phyloP scores from a whole-genome alignment of 2,113 vertebrate genomes.

The Lophius piscatorius region DNA sequence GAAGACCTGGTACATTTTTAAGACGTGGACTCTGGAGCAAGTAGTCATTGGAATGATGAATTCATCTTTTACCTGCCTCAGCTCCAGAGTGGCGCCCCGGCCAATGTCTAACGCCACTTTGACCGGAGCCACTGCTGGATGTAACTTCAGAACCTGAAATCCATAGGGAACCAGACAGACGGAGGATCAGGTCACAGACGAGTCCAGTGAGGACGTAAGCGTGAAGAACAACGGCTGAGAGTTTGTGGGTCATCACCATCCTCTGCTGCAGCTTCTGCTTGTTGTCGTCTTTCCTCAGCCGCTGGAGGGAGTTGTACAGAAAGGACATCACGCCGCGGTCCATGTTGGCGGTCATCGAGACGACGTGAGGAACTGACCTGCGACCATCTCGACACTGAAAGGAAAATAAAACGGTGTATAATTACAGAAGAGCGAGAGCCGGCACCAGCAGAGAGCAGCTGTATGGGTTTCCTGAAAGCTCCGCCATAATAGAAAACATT shows the following conservation, averaged over 20 bases:
- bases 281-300: slow-evolving; percentile 78
- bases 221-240: background rate
- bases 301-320: slow-evolving; percentile 89
- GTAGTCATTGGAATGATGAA: too few relatives aligned
- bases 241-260: slow-evolving; percentile 75
- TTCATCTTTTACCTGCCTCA: slow-evolving; percentile 86
- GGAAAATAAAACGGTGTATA: background rate
- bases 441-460: background rate
- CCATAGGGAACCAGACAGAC: background rate
- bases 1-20: too few relatives aligned
- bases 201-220: background rate
- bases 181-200: background rate
- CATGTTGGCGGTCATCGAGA: slow-evolving; percentile 86
- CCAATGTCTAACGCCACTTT: slow-evolving; percentile 92
- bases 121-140: slow-evolving; percentile 89
- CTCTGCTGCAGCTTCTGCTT: slow-evolving; percentile 83
- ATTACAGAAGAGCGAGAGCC: too few relatives aligned
- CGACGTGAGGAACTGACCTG: slow-evolving; percentile 85
- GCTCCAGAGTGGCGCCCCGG: slow-evolving; percentile 85
- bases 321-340: slow-evolving; percentile 87
- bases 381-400: slow-evolving; percentile 86
- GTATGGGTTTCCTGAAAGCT: too few relatives aligned
- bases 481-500: too few relatives aligned
- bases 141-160: slow-evolving; percentile 92
- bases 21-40: too few relatives aligned